These are phyloP conservation scores for Eolophus roseicapilla DNA, from an alignment of 2,113 vertebrate genomes.

Conservation along the genomic window DNA sequence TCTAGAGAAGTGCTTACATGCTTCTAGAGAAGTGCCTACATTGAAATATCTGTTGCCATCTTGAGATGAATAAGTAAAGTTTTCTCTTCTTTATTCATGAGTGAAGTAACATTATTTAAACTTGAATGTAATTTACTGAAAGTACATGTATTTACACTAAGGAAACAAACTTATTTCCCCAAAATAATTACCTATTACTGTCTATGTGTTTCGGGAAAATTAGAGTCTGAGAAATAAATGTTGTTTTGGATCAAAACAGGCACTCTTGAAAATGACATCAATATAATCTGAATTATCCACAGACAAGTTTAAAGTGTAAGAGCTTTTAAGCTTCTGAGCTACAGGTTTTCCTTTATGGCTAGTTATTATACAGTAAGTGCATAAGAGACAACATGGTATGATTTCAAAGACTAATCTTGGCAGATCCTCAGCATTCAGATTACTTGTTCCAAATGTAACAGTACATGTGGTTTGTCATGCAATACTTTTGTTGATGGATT, in stretches of 20 bases:
- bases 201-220: slow-evolving; percentile 9
- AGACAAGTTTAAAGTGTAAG: background rate
- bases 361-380: slow-evolving; percentile 47
- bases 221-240: background rate
- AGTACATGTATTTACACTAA: background rate
- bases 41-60: background rate
- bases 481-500: background rate
- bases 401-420: slow-evolving; percentile 39
- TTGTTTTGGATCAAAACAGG: slow-evolving; percentile 7
- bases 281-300: slow-evolving; percentile 19
- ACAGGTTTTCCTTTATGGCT: slow-evolving; percentile 42
- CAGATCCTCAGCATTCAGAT: slow-evolving; percentile 27
- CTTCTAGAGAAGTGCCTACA: background rate
- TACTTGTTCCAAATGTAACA: slow-evolving; percentile 14
- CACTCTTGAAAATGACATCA: slow-evolving; percentile 44
- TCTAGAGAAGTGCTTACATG: background rate
- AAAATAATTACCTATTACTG: background rate
- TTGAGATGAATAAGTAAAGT: background rate
- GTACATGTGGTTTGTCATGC: background rate
- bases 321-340: slow-evolving; percentile 22
- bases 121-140: background rate
- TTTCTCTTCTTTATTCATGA: background rate
- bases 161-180: background rate
- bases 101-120: background rate
- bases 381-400: slow-evolving; percentile 2